phyloP scores from a whole-genome alignment of 2,888 invertebrate genomes.

The Drepanosiphum platanoidis region DNA sequence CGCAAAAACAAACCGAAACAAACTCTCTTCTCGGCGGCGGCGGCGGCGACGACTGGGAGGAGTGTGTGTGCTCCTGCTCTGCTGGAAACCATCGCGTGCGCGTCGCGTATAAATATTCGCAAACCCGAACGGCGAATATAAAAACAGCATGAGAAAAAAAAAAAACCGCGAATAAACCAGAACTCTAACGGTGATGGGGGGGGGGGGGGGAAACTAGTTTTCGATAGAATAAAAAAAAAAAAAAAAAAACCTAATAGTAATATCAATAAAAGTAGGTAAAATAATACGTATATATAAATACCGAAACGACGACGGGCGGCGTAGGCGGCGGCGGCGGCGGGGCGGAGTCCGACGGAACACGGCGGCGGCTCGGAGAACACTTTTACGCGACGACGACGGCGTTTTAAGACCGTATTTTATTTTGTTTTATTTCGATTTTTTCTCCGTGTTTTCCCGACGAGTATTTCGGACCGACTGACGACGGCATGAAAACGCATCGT shows the following conservation, averaged over 20 bases:
- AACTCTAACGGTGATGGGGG: no score
- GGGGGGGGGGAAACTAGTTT: slow-evolving; percentile 41
- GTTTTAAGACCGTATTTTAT: no score
- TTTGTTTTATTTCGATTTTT: no score
- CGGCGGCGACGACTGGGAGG: not conserved
- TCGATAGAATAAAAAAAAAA: not conserved
- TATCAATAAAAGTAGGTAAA: not conserved
- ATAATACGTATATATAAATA: no score
- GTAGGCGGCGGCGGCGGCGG: not conserved
- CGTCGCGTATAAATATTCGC: not conserved
- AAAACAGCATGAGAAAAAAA: not conserved
- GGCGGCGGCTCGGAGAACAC: not conserved
- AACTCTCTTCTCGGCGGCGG: slow-evolving; percentile 5
- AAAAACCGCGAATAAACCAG: slow-evolving; percentile 7
- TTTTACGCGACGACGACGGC: not conserved
- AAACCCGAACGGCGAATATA: slow-evolving; percentile 23
- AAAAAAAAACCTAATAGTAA: not conserved
- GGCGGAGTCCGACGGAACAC: not conserved
- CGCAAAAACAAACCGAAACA: slow-evolving; percentile 49
- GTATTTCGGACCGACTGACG: no score
- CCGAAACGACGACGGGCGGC: not conserved
- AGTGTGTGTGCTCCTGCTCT: slow-evolving; percentile 11
- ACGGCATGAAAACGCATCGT: not conserved
- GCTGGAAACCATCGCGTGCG: slow-evolving; percentile 11
- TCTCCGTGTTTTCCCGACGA: no score